Base-by-base conservation (phyloP, 2,888 invertebrate genomes). In the Chironomus riparius region DNA sequence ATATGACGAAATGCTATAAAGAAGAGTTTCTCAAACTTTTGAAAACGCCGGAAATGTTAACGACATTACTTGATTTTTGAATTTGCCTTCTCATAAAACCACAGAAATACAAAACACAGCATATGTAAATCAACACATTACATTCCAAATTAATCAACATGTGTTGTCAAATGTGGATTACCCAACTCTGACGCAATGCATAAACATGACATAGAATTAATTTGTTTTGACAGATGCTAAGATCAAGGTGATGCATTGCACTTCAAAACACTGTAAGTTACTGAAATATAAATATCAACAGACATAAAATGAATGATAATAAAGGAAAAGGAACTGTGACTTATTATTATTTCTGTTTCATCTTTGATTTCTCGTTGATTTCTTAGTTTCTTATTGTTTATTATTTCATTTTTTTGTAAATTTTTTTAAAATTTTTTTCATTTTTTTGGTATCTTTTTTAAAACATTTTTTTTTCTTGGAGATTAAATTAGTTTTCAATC, bases 361-460 rank as follows among this genome's bases (percentile, higher is more conserved):
- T 73, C 68, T 74, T 74, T 61, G 70, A 74, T 77, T 70, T 74
- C 68, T 69, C 68, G 69, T 75, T 70, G 65, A 50, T 72, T 47
- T 68, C 56, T 62, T 65, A 77, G 72, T 74, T 74, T 70, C 68
- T 77, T 70, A 74, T 77, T 70, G 74, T 73, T 73, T 65, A 65
- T 73, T 73, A 73, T 48, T 71, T 69, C 69, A 68, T 68, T 38
- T 77, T 77, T 71, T 77, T 70, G 75, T 69, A 21, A 15, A 21
- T 47, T 70, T 74, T 77, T 73, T 71, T 47, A 71, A 22, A 74
- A 10, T 21, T 74, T 69, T 72, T 72, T 74, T 68, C 21, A 21
- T 47, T 68, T 74, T 74, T 74, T 74, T 74, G 47, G 65, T 21
- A 47, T 48, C 7, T 47, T 73, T 73, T 75, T 48, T 28, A 13